A percentile compares a stretch with the other conserved stretches of the same genome.
Conservation (phyloP, 2,888 invertebrate species). For the Linyphia triangularis region DNA sequence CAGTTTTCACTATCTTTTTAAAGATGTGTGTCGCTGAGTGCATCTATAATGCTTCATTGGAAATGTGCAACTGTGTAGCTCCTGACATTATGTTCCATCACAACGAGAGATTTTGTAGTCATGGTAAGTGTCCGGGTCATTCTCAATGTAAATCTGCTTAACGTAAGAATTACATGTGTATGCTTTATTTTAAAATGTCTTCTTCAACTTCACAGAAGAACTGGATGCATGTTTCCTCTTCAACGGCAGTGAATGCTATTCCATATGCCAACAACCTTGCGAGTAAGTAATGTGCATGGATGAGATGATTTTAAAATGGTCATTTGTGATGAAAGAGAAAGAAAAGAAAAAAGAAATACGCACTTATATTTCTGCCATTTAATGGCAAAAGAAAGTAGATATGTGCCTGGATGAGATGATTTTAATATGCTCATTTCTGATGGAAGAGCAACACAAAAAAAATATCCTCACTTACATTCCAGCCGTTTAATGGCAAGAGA, state of each 20-base stretch:
- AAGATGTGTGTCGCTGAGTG: conserved; percentile 61
- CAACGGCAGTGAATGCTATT: conserved; percentile 45
- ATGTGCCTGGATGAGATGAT: too few relatives aligned
- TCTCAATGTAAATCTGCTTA: too few relatives aligned
- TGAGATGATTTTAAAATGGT: too few relatives aligned
- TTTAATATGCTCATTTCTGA: too few relatives aligned
- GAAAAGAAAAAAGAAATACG: too few relatives aligned
- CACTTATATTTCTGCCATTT: too few relatives aligned
- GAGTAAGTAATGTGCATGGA: conserved; percentile 54
- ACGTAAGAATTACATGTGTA: not conserved
- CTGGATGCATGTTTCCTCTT: conserved; percentile 35
- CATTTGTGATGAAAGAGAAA: too few relatives aligned
- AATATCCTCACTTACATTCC: too few relatives aligned
- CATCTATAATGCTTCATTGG: conserved; percentile 44
- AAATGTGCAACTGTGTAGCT: conserved; percentile 35
- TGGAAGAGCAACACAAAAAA: too few relatives aligned
- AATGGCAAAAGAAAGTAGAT: too few relatives aligned
- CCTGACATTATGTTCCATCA: conserved; percentile 37
- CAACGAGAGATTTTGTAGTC: conserved; percentile 33
- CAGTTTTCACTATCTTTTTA: not conserved
- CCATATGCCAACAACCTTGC: conserved; percentile 50
- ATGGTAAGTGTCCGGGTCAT: not conserved
- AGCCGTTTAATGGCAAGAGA: too few relatives aligned
- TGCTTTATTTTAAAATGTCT: not conserved
- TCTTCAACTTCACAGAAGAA: conserved; percentile 17